Conservation (phyloP, 2,888 invertebrate species). For the Andrena fulva region DNA sequence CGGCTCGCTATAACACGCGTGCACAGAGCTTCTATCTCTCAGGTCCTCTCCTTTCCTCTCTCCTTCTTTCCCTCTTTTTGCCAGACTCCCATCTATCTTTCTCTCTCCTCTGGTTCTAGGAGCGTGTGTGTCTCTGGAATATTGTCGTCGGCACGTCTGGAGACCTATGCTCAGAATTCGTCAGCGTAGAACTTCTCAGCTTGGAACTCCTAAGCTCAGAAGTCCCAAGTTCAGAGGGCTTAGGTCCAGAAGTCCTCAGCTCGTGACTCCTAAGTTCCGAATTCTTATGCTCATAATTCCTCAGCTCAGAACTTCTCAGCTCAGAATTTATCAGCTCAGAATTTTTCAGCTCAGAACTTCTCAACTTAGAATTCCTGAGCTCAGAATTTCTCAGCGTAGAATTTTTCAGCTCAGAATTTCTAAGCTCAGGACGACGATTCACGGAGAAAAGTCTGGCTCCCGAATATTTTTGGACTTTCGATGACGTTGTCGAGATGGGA, state of each 20-base stretch:
- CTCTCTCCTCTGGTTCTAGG: background rate
- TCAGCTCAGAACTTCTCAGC: background rate
- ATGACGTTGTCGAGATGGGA: constrained; percentile 9
- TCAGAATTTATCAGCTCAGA: background rate
- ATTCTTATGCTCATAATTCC: no score
- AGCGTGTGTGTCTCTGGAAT: background rate
- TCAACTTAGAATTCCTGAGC: background rate
- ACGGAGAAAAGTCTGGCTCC: constrained; percentile 1
- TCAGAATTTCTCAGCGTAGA: constrained; percentile 7
- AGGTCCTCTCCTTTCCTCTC: constrained; percentile 1
- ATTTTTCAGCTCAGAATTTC: background rate
- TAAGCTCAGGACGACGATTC: background rate
- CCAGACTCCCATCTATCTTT: background rate
- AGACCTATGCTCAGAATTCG: constrained; percentile 13
- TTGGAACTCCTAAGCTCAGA: background rate
- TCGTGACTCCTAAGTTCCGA: background rate
- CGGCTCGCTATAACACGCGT: constrained; percentile 43
- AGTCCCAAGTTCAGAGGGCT: no score
- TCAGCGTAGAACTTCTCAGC: constrained; percentile 1
- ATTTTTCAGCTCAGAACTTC: constrained; percentile 13
- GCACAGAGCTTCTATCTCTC: constrained; percentile 36
- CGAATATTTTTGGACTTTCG: constrained; percentile 30
- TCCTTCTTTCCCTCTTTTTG: constrained; percentile 29
- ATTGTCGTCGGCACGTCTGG: background rate
- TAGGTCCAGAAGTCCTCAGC: no score